Conservation (phyloP, 2,888 invertebrate species). For the Oasisia sp. region DNA sequence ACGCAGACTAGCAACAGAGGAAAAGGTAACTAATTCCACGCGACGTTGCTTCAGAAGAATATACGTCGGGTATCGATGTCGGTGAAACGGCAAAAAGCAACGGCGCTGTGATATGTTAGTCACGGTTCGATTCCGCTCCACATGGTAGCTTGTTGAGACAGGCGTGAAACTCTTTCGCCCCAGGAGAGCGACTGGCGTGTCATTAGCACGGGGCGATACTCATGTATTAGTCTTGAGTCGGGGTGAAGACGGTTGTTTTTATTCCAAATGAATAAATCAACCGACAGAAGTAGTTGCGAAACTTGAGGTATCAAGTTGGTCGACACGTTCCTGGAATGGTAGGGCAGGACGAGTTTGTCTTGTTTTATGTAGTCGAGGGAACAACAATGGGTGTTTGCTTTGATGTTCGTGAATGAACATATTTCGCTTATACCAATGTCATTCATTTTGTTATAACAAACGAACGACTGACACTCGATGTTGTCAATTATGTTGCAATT, state of each 20-base stretch:
- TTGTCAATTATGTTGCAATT: neutral
- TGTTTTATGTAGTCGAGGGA: neutral
- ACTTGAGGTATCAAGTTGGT: neutral
- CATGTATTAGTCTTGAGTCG: neutral
- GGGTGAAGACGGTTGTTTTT: neutral
- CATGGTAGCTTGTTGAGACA: neutral
- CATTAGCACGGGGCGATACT: neutral
- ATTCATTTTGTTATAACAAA: too few relatives aligned
- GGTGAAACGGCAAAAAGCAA: neutral
- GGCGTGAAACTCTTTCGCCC: neutral
- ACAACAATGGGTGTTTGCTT: too few relatives aligned
- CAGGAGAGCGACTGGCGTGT: neutral
- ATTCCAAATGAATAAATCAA: neutral
- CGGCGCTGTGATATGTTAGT: neutral
- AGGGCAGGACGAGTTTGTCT: neutral
- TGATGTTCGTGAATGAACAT: neutral
- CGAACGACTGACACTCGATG: too few relatives aligned
- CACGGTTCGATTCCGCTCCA: neutral
- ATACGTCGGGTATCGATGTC: neutral
- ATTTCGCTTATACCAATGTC: neutral
- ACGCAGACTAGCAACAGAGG: too few relatives aligned
- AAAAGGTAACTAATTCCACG: neutral
- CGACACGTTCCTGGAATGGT: neutral
- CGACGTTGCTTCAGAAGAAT: neutral
- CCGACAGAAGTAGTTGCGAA: neutral